phyloP scores from a whole-genome alignment of 2,797 vertebrate species.

The Rhincodon typus region DNA sequence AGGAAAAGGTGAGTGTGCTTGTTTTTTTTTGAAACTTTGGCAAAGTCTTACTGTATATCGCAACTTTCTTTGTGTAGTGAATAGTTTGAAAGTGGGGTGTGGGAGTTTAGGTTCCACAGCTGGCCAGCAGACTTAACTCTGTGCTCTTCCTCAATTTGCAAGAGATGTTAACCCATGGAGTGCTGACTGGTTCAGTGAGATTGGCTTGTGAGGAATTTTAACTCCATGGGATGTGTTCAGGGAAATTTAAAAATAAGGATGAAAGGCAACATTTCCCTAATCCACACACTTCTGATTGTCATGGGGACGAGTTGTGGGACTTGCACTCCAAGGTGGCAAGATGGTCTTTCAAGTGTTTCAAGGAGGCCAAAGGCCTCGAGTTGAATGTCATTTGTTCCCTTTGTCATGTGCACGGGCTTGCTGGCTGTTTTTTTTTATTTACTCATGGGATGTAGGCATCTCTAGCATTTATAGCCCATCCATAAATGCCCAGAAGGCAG shows the following conservation, averaged over 20 bases:
- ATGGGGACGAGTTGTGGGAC: no score
- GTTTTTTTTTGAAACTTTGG: background rate
- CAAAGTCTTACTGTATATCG: background rate
- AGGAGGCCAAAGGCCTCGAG: background rate
- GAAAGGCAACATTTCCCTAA: background rate
- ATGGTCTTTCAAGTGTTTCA: background rate
- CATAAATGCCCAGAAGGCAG: no score
- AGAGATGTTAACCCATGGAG: background rate
- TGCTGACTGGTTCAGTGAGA: background rate
- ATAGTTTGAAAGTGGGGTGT: background rate
- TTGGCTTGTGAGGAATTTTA: background rate
- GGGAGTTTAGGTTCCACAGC: background rate
- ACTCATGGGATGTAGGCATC: no score
- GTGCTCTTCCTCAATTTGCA: background rate
- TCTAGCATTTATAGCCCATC: no score
- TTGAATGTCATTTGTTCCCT: background rate
- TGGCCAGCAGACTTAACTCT: background rate
- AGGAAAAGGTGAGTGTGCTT: constrained; percentile 74
- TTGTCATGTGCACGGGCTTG: background rate
- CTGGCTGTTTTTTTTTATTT: background rate
- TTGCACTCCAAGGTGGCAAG: background rate
- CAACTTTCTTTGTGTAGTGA: background rate
- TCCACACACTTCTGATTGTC: background rate
- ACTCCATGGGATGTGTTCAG: background rate
- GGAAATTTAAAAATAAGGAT: background rate